These are phyloP conservation scores for Pteropus rufus DNA, from an alignment of 2,797 vertebrate species.

Conservation along the genomic window DNA sequence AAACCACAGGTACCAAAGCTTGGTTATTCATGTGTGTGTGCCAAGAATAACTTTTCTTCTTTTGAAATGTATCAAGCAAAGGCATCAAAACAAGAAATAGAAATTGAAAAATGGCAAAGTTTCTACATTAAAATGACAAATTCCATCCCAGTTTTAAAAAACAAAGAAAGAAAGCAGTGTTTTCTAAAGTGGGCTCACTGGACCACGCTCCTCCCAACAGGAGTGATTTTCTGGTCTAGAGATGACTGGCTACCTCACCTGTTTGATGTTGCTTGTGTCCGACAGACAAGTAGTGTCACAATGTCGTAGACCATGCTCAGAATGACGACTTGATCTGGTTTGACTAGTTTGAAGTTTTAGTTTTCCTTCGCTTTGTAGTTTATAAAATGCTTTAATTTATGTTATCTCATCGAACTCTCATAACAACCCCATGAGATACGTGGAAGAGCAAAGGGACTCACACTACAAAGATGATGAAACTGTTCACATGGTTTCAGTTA, in stretches of 20 bases:
- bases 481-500: background rate
- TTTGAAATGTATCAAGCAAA: background rate
- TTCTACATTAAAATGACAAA: background rate
- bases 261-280: background rate
- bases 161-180: background rate
- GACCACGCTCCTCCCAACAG: background rate
- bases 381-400: background rate
- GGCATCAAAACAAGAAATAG: background rate
- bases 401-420: background rate
- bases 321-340: background rate
- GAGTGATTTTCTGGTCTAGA: background rate
- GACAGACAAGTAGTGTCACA: background rate
- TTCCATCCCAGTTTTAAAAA: background rate
- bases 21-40: background rate
- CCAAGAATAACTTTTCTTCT: slow-evolving; percentile 36
- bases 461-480: background rate
- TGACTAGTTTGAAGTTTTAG: background rate
- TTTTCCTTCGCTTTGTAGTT: background rate
- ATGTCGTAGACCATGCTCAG: background rate
- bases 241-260: background rate
- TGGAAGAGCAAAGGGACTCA: background rate
- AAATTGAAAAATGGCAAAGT: background rate
- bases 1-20: background rate
- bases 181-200: background rate
- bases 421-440: background rate